Base-by-base conservation (phyloP, 1,140 invertebrate genomes). In the Hycleus cichorii region DNA sequence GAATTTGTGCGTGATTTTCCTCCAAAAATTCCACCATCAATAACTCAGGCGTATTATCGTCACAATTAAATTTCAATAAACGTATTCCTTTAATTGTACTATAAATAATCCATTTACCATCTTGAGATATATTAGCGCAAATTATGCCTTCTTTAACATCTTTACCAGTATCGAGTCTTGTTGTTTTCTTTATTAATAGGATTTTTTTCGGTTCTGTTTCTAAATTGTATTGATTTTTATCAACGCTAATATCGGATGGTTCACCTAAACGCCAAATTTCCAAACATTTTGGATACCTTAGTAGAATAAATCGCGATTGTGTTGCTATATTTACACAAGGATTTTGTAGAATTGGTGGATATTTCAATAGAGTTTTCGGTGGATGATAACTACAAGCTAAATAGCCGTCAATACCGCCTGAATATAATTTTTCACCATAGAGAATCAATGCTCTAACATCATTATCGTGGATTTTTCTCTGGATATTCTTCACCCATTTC, bases 401-500 rank as follows among this genome's bases (percentile, higher is more conserved):
- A 67, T 90, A 85, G 2, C 87, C 86, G 75, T 91, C 89, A 12
- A 86, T 77, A 38, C 89, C 91, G 59, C 83, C 89, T 2, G 91
- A 93, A 68, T 87, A 83, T 24, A 95, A 74, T 65, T 83, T 83
- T 2, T 81, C 78, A 26, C 79, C 77, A 61, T 80, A 75, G 26
- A 87, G 72, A 3, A 81, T 76, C 32, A 95, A 72, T 5, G 86
- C 79, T 63, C 87, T 77, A 0, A 95, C 89, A 76, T 94, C 92
- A 72, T 95, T 90, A 24, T 85, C 82, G 74, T 95, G 91, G 32
- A 90, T 82, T 65, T 83, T 79, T 55, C 87, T 79, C 63, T 90
- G 85, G 6, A 88, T 79, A 53, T 86, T 87, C 71, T 86, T 87
- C 0, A 93, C 84, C 92, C 92, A 95, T 47, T 81, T 80, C 42